A percentile compares a stretch with the other conserved stretches of the same genome.
Conservation (phyloP, 2,888 invertebrate genomes). For the Melipona bicolor region DNA sequence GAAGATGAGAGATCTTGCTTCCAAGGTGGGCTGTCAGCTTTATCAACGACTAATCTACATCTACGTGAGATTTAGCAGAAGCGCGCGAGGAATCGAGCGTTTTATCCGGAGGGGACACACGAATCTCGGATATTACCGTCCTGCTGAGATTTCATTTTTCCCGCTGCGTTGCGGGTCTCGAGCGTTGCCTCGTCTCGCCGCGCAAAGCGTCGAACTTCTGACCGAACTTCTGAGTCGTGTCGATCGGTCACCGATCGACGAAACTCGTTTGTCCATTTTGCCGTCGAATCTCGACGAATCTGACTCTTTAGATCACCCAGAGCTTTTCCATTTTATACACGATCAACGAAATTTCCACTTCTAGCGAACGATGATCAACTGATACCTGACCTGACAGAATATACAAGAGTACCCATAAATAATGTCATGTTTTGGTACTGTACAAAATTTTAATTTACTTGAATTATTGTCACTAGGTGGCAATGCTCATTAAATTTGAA, state of each 20-base stretch:
- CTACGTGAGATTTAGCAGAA: constrained; percentile 66
- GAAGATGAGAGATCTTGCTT: not conserved
- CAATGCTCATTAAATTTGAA: no score
- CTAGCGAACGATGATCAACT: not conserved
- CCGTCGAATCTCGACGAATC: constrained; percentile 46
- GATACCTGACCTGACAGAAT: no score
- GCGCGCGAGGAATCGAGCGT: constrained; percentile 38
- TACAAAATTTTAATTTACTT: no score
- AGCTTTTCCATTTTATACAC: no score
- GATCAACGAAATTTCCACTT: not conserved
- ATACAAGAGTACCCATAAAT: no score
- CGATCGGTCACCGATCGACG: constrained; percentile 45
- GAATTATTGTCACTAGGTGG: no score
- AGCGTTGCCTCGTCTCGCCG: constrained; percentile 1
- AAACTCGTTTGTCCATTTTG: constrained; percentile 36
- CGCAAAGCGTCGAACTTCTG: constrained; percentile 38
- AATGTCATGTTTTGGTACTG: no score
- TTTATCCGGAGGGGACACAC: constrained; percentile 45
- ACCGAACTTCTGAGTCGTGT: not conserved
- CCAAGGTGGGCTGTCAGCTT: not conserved
- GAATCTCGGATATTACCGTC: constrained; percentile 64
- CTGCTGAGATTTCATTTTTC: constrained; percentile 65
- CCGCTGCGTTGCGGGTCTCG: not conserved
- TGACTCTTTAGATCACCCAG: not conserved
- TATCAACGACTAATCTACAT: constrained; percentile 59